These are phyloP conservation scores for Neomonachus schauinslandi DNA, from an alignment of 2,113 vertebrate species.

Conservation along the genomic window DNA sequence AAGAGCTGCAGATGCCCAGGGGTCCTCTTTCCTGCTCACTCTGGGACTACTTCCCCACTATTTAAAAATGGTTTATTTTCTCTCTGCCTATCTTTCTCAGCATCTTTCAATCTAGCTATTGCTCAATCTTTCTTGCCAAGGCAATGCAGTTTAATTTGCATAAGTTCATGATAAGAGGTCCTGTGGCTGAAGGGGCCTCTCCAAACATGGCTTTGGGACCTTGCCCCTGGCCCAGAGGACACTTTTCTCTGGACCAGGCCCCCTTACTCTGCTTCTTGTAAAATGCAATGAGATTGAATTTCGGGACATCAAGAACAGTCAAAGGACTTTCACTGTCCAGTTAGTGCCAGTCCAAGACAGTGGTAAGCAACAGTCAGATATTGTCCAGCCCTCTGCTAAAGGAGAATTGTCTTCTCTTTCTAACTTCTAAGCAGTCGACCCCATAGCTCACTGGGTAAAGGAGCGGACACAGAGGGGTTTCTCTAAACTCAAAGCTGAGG, in stretches of 20 bases:
- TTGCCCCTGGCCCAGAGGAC: not conserved
- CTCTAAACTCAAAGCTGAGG: not conserved
- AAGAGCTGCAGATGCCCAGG: not conserved
- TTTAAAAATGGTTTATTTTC: not conserved
- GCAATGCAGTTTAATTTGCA: not conserved
- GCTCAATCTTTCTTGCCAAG: not conserved
- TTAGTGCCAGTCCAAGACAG: not conserved
- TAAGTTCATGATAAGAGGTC: not conserved
- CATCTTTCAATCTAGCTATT: not conserved
- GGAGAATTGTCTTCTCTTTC: not conserved
- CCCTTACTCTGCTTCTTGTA: slow-evolving; percentile 22
- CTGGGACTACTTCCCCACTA: not conserved
- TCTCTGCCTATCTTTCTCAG: not conserved
- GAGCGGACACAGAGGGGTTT: not conserved
- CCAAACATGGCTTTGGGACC: not conserved
- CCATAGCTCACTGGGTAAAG: not conserved
- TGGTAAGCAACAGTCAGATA: not conserved
- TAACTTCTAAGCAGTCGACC: not conserved
- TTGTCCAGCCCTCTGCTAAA: not conserved
- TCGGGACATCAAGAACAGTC: not conserved
- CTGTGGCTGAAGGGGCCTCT: not conserved
- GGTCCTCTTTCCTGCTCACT: not conserved
- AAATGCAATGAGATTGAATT: not conserved
- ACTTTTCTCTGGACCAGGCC: not conserved
- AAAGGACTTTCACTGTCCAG: not conserved